phyloP scores from a whole-genome alignment of 2,888 invertebrate genomes.

The Mythimna albipuncta region DNA sequence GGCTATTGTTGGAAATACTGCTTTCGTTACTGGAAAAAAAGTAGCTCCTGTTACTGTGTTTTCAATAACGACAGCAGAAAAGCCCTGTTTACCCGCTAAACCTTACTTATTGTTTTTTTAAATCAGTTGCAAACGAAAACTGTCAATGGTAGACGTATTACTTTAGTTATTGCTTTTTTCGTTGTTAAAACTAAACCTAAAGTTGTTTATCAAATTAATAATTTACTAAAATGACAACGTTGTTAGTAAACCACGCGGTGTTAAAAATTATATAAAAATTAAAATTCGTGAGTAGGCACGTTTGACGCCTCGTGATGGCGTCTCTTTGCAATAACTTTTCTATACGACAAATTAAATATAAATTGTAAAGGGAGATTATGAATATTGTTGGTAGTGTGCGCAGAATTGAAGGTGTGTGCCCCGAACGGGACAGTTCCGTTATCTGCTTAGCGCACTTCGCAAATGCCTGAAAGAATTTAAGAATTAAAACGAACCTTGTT shows the following conservation, averaged over 20 bases:
- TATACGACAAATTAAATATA: constrained; percentile 68
- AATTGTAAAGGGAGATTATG: constrained; percentile 42
- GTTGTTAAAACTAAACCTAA: constrained; percentile 12
- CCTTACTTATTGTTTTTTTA: neutral
- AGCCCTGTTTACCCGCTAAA: neutral
- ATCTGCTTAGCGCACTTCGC: constrained; percentile 9
- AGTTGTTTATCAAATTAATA: constrained; percentile 6
- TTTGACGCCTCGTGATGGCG: constrained; percentile 53
- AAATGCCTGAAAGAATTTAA: constrained; percentile 13
- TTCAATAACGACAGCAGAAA: neutral
- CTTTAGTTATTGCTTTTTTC: constrained; percentile 6
- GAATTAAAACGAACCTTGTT: neutral
- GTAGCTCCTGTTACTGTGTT: neutral
- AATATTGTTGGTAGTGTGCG: constrained; percentile 53
- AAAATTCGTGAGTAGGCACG: constrained; percentile 63
- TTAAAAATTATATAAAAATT: constrained; percentile 35
- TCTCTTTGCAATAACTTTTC: constrained; percentile 77
- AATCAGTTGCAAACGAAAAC: constrained; percentile 6
- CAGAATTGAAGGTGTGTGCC: constrained; percentile 31
- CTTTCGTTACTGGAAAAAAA: neutral
- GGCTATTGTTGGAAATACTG: constrained; percentile 5
- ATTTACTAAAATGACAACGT: constrained; percentile 21
- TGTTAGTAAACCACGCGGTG: constrained; percentile 41
- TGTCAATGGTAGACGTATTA: neutral
- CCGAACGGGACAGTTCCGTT: constrained; percentile 21